Evolutionary conservation across 2,888 invertebrate species (phyloP), one percentile per base, ranked within the genome.

Genomic region (Parelbella ahira): DNA sequence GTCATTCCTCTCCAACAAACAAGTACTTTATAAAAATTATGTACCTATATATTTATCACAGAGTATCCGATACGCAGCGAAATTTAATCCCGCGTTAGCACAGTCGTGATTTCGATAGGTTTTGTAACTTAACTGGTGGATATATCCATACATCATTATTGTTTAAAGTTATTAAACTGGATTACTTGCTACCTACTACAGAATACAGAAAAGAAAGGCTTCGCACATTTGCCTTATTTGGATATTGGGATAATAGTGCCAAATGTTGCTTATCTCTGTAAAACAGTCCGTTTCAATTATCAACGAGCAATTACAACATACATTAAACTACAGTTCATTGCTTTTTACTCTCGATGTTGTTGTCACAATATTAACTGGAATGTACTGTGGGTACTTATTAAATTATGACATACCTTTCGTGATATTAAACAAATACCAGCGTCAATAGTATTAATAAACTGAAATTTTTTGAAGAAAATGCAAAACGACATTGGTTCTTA

Each of bases 401-500:
- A 41, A 38, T 29, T 7, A 28, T 37, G 25, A 28, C 28, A 42
- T 18, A 34, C 34, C 42, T 34, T 34, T 28, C 6, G 23, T 28
- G 27, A 20, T 3, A 11, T 32, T 9, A 23, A 25, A 33, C 1
- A 6, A 4, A 5, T n/a, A 8, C 6, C 10, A 15, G 2, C 4
- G 2, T 15, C 3, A 15, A 15, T 15, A 3, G 2, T 15, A 15
- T 15, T 15, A 15, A 15, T 3, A 15, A 2, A 15, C 3, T 15
- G 15, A 15, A 15, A n/a, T n/a, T n/a, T n/a, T n/a, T n/a, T 15
- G 4, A 15, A 8, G 4, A 42, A 28, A 53, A 84, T 83, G 84
- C 70, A 82, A 58, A 76, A 75, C 60, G 79, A 79, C 59, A 77
- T 77, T 61, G 80, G 69, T 49, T 86, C 81, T 21, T 86, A 78